Evolutionary conservation across 2,797 vertebrate genomes (phyloP).

Genomic region (Novumbra hubbsi): DNA sequence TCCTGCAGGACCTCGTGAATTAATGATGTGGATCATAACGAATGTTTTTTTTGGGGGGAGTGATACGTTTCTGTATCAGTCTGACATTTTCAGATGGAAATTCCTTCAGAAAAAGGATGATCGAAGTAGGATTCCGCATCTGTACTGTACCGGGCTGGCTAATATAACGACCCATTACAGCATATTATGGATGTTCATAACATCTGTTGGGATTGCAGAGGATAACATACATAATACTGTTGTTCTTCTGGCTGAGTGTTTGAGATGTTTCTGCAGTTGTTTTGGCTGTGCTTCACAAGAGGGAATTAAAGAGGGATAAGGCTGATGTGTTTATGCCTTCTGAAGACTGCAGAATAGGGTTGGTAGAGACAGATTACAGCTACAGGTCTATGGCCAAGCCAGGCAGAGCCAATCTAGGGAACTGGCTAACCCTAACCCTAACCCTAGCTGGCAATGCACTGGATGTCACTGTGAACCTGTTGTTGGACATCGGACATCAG

Average conservation of each 20-base stretch:
- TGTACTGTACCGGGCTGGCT: not conserved
- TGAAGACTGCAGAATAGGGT: conserved; percentile 36
- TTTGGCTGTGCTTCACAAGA: conserved; percentile 21
- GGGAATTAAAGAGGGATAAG: conserved; percentile 11
- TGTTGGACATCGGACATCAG: no score
- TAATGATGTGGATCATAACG: no score
- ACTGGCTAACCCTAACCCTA: no score
- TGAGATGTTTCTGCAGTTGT: not conserved
- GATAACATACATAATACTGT: not conserved
- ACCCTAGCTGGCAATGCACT: no score
- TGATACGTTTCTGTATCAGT: no score
- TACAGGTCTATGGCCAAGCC: conserved; percentile 19
- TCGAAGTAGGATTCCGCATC: no score
- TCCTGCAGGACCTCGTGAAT: no score
- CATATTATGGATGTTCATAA: not conserved
- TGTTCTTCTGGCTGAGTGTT: not conserved
- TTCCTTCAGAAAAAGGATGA: no score
- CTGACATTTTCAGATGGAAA: no score
- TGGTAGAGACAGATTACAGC: conserved; percentile 27
- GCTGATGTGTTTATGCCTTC: conserved; percentile 20
- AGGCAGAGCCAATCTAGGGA: not conserved
- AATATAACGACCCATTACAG: not conserved
- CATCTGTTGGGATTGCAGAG: not conserved
- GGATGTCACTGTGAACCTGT: no score
- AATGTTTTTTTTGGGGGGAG: no score